Conservation (phyloP, 2,888 invertebrate species). For the Erebia ligea region DNA sequence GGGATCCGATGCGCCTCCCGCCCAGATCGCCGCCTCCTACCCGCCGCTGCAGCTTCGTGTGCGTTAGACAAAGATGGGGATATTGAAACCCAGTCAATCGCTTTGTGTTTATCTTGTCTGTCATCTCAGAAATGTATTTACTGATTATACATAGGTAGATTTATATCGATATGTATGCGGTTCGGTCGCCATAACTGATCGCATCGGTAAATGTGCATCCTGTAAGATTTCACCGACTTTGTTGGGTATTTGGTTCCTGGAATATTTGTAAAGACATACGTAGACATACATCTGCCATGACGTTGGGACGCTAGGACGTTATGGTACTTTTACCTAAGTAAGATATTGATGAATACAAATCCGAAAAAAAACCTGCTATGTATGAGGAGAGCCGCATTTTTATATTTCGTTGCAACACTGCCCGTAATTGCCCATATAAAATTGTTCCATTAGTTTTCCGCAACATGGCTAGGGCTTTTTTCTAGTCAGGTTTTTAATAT, state of each 20-base stretch:
- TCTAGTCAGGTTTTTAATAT: too few species aligned
- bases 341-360: too few species aligned
- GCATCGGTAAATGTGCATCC: constrained; percentile 66
- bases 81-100: constrained; percentile 55
- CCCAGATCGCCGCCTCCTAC: constrained; percentile 61
- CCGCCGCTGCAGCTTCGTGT: constrained; percentile 43
- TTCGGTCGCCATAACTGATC: constrained; percentile 68
- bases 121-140: constrained; percentile 71
- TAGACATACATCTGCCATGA: neutral
- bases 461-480: too few species aligned
- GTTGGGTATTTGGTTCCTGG: neutral
- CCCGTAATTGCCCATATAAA: too few species aligned
- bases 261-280: constrained; percentile 3
- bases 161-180: constrained; percentile 53
- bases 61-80: constrained; percentile 61
- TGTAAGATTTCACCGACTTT: constrained; percentile 47
- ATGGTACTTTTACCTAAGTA: too few species aligned
- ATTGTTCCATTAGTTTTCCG: too few species aligned
- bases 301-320: too few species aligned
- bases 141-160: constrained; percentile 56
- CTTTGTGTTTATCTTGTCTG: constrained; percentile 77
- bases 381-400: too few species aligned
- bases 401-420: neutral
- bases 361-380: too few species aligned
- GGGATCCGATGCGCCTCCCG: constrained; percentile 54